Base-by-base conservation (phyloP, 2,113 vertebrate genomes). In the Gallinago paraguaiae region DNA sequence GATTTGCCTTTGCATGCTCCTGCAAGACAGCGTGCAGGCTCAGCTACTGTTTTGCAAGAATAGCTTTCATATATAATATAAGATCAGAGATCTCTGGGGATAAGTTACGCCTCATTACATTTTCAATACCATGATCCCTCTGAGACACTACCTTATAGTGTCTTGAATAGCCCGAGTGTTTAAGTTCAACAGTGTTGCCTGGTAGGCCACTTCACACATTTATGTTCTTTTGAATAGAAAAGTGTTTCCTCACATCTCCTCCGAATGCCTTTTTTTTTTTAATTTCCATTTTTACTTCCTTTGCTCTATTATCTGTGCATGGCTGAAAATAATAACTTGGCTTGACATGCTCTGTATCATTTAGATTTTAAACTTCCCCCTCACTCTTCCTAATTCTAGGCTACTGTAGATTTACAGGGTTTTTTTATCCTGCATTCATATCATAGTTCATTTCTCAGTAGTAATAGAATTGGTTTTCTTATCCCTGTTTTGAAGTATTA, bases 291-390 rank as follows among this genome's bases (percentile, higher is more conserved):
- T 95, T 90, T 90, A 82, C 50, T 93, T 83, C 23, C 39, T 80
- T 71, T 91, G 27, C 43, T 86, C 91, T 93, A 77, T 94, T 95
- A 75, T 90, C 80, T 91, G 68, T 86, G 43, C 54, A 59, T 74
- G 78, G 81, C 67, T 92, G 88, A 96, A 96, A 96, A 97, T 93
- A 95, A 87, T 96, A 92, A 95, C 74, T 92, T 95, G 77, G 31
- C 71, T 88, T 95, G 88, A 90, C 64, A 90, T 51, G 79, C 46
- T 54, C 46, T 65, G 17, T 84, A 82, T 57, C 39, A 76, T 79
- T 97, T 89, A 86, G 71, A 95, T 72, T 96, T 95, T 89, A 92
- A 74, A 90, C 37, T 82, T 89, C 65, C n/a, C 69, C 82, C 76
- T 96, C 79, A 61, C 33, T 90, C 59, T 88, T 74, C 68, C 56